Evolutionary conservation across 2,888 invertebrate species (phyloP), one percentile per base, ranked within the genome.

Genomic region (Steinernema hermaphroditum): DNA sequence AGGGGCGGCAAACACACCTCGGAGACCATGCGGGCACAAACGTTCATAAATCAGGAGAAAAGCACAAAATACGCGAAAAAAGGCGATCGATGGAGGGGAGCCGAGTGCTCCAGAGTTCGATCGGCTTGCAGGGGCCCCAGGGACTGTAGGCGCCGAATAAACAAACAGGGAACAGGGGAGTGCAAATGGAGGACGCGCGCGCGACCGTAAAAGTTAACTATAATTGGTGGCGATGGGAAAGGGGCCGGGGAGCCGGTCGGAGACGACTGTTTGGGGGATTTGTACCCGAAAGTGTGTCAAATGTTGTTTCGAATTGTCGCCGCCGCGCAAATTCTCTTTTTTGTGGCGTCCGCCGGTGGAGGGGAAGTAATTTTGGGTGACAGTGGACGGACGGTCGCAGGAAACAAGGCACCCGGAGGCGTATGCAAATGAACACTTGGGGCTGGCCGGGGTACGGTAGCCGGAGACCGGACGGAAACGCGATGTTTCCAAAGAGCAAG

Each of bases 131-230:
- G 19, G 54, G 27, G 54, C 54, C 24, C 54, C 4, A 14, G 14
- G 24, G 12, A 27, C 22, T 2, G 54, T 22, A 54, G 54, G 22
- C 24, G 12, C 24, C 54, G 43, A 16, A 41, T 8, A 41, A 8
- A 24, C 27, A 27, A 27, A 27, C 19, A 54, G 54, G 22, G 6
- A 9, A 6, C 49, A 49, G 49, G n/a, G 12, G 49, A 49, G 12
- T 49, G 41, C 41, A 41, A 41, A 41, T 9, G 9, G 62, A 32
- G 32, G 37, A 12, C 6, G 37, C 62, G 62, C 62, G 62, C 32
- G 62, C 62, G 62, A 62, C 62, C 62, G 62, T 62, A 62, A 62
- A 62, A 62, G 62, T 62, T 62, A 62, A 62, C 62, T 62, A 62
- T 62, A 62, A 62, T 62, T 62, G 62, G 62, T 9, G 62, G 32